These are phyloP conservation scores for Xyliphius kryptos DNA, from an alignment of 2,113 vertebrate genomes.

Conservation along the genomic window DNA sequence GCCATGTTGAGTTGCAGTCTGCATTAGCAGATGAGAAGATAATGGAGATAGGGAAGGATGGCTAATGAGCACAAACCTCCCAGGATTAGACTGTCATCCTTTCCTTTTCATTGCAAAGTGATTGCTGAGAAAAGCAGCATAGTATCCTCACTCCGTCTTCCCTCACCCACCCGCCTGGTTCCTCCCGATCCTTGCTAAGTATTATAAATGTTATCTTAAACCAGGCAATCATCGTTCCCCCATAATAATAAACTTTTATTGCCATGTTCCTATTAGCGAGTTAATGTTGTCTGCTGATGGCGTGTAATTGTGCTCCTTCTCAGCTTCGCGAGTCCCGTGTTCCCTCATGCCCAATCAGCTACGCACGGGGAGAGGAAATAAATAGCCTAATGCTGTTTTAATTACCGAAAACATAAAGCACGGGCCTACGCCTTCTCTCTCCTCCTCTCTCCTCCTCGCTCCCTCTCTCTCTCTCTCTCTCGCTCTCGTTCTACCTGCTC, in stretches of 20 bases:
- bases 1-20: too few relatives aligned
- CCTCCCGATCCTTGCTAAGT: constrained; percentile 80
- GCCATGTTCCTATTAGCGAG: constrained; percentile 78
- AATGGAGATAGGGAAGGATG: too few relatives aligned
- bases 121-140: constrained; percentile 27
- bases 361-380: constrained; percentile 69
- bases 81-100: too few relatives aligned
- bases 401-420: constrained; percentile 60
- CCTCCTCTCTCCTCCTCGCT: neutral
- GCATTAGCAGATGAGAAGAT: constrained; percentile 81
- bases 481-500: constrained; percentile 35
- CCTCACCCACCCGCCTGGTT: too few relatives aligned
- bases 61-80: too few relatives aligned
- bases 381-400: constrained; percentile 58
- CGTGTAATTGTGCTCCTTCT: constrained; percentile 73
- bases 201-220: constrained; percentile 88
- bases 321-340: constrained; percentile 68
- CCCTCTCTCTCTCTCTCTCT: constrained; percentile 8
- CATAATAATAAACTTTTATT: constrained; percentile 79
- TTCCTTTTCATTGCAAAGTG: too few relatives aligned
- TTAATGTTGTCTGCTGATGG: constrained; percentile 88
- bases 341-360: constrained; percentile 84
- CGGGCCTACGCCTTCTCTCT: constrained; percentile 39
- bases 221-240: constrained; percentile 77
- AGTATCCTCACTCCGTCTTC: too few relatives aligned